phyloP scores from a whole-genome alignment of 1,140 invertebrate species.

The Lepidurus apus region DNA sequence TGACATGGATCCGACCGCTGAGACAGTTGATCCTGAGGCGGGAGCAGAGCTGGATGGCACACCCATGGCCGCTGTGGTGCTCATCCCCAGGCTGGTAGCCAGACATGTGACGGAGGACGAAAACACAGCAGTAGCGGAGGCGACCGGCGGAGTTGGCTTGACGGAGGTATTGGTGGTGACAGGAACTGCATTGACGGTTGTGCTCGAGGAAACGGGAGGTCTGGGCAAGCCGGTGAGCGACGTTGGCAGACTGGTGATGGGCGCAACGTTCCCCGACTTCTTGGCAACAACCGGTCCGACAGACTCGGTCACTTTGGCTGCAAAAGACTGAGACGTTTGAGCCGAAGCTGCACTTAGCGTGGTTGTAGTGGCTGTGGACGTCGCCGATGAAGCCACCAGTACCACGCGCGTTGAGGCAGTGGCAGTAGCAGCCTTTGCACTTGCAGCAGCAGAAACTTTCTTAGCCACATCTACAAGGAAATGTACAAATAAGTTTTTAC shows the following conservation, averaged over 20 bases:
- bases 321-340: background rate
- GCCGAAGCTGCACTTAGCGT: background rate
- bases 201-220: background rate
- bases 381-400: background rate
- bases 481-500: background rate
- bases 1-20: constrained; percentile 3
- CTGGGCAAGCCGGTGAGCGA: background rate
- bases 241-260: background rate
- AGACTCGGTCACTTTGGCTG: background rate
- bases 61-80: constrained; percentile 4
- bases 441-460: background rate
- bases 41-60: constrained; percentile 32
- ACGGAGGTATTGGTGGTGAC: background rate
- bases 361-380: background rate
- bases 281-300: constrained; percentile 2
- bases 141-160: constrained; percentile 8
- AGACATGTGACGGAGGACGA: background rate
- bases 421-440: constrained; percentile 1
- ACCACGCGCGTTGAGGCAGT: background rate
- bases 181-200: background rate
- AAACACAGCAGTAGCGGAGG: background rate
- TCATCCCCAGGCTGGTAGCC: constrained; percentile 1
- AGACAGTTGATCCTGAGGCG: background rate
- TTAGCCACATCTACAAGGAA: background rate
- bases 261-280: background rate